phyloP scores from a whole-genome alignment of 2,113 vertebrate species.

The Miniopterus natalensis region DNA sequence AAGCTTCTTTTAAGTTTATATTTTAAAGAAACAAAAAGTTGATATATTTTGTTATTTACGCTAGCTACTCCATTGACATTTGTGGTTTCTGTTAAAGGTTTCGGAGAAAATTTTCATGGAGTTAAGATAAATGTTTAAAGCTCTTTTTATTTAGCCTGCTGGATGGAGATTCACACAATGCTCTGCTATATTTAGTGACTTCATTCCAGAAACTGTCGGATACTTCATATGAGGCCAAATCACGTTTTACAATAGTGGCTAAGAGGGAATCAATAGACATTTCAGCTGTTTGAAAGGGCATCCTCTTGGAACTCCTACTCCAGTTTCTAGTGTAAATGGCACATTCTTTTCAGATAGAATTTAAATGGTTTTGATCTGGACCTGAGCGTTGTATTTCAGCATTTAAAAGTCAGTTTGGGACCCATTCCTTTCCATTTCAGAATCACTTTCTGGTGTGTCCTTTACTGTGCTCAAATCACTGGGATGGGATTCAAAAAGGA shows the following conservation, averaged over 20 bases:
- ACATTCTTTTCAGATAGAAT: neutral
- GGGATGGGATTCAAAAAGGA: constrained; percentile 72
- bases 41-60: no score
- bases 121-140: neutral
- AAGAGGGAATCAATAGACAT: neutral
- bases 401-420: constrained; percentile 9
- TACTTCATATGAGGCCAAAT: neutral
- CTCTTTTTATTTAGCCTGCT: neutral
- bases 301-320: neutral
- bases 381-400: neutral
- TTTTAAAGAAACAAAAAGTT: no score
- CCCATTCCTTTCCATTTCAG: neutral
- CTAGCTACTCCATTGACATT: no score
- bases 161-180: neutral
- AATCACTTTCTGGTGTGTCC: neutral
- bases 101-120: no score
- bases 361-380: neutral
- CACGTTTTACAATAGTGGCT: neutral
- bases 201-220: neutral
- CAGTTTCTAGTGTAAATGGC: neutral
- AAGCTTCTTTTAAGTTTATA: no score
- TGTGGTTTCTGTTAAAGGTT: no score
- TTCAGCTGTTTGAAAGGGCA: neutral
- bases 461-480: constrained; percentile 8
- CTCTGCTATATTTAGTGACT: neutral